These are phyloP conservation scores for Lepisosteus oculatus DNA, from an alignment of 2,113 vertebrate genomes.

Conservation along the genomic window DNA sequence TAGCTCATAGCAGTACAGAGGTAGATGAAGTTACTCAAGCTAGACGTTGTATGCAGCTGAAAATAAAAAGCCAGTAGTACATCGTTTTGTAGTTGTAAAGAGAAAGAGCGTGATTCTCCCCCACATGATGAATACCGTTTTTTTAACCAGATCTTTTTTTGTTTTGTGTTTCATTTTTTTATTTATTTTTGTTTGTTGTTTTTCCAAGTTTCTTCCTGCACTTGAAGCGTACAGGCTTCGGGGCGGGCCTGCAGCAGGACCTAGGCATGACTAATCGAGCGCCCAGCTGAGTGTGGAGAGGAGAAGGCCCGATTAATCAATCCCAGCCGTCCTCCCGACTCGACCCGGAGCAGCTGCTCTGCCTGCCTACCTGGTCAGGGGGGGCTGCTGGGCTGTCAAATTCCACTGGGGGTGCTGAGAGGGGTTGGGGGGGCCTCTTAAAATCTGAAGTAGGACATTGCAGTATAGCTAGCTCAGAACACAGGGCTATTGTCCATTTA, in stretches of 20 bases:
- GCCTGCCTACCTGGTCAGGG: slow-evolving; percentile 61
- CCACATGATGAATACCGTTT: neutral
- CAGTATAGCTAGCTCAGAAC: no score
- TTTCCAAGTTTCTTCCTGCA: neutral
- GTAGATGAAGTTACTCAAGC: no score
- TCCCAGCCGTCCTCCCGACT: slow-evolving; percentile 49
- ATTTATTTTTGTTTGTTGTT: neutral
- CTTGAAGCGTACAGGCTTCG: neutral
- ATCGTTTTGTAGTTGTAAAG: neutral
- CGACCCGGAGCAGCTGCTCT: slow-evolving; percentile 26
- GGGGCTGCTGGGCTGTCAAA: slow-evolving; percentile 60
- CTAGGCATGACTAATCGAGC: slow-evolving; percentile 69
- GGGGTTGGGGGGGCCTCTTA: slow-evolving; percentile 40
- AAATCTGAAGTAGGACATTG: no score
- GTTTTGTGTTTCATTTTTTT: neutral
- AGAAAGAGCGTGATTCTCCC: slow-evolving; percentile 9
- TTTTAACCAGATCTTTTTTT: neutral
- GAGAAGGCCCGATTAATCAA: slow-evolving; percentile 60
- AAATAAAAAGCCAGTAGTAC: neutral
- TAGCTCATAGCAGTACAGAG: no score
- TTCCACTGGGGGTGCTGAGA: slow-evolving; percentile 48
- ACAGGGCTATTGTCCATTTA: no score
- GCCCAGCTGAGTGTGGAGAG: neutral
- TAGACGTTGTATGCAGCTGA: neutral
- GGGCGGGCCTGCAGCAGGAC: slow-evolving; percentile 70